Evolutionary conservation across 2,888 invertebrate species (phyloP).

Genomic region (Eristalis tenax): DNA sequence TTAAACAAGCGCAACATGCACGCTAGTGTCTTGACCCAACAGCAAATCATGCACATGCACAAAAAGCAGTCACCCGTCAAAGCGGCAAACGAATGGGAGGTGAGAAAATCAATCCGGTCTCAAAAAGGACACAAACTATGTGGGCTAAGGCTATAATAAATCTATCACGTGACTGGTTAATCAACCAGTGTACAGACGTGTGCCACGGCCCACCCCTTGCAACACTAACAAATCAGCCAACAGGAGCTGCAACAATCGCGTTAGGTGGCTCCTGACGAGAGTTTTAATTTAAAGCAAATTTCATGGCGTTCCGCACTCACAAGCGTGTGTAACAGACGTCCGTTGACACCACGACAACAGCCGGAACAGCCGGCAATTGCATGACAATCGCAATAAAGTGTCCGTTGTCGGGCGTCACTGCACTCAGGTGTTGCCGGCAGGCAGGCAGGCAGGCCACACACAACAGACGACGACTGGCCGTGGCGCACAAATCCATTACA

Average conservation of each 20-base stretch:
- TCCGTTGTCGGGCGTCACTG: constrained; percentile 39
- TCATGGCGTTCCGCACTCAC: constrained; percentile 20
- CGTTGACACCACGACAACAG: constrained; percentile 48
- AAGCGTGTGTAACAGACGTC: constrained; percentile 22
- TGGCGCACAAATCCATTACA: constrained; percentile 55
- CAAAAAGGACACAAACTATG: neutral
- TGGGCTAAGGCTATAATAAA: neutral
- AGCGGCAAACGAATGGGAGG: neutral
- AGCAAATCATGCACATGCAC: neutral
- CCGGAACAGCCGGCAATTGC: constrained; percentile 51
- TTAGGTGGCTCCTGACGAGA: neutral
- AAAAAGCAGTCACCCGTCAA: neutral
- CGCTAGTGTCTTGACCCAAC: neutral
- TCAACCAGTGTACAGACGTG: neutral
- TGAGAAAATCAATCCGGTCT: neutral
- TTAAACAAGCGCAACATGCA: neutral
- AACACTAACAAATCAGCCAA: neutral
- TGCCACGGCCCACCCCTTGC: neutral
- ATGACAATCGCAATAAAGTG: constrained; percentile 47
- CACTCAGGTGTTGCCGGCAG: neutral
- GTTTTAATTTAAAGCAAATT: constrained; percentile 42
- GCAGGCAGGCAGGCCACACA: neutral
- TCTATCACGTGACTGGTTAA: neutral
- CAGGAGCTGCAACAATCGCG: neutral
- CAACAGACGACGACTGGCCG: constrained; percentile 3